These are phyloP conservation scores for Sitta europaea DNA, from an alignment of 2,113 vertebrate species.

Conservation along the genomic window DNA sequence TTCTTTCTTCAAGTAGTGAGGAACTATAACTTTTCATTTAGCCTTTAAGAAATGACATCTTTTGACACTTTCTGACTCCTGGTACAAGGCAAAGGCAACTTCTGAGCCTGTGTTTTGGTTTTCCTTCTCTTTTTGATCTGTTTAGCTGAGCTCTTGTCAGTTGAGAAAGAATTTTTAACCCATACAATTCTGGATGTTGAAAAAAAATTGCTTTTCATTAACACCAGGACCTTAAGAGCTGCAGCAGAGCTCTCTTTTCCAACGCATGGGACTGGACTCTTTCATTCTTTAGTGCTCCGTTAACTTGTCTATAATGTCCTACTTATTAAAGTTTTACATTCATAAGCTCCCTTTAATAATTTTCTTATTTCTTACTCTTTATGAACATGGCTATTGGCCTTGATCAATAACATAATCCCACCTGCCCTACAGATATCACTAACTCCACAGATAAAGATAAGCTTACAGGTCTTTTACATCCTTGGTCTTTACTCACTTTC, in stretches of 20 bases:
- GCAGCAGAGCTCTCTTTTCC: neutral
- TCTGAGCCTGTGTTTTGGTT: constrained; percentile 46
- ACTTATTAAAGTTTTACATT: neutral
- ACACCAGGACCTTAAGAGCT: neutral
- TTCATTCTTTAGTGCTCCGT: neutral
- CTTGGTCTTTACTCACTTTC: neutral
- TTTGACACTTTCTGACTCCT: constrained; percentile 56
- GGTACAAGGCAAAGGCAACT: constrained; percentile 30
- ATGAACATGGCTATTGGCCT: neutral
- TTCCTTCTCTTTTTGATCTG: constrained; percentile 43
- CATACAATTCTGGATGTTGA: constrained; percentile 1
- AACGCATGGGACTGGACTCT: neutral
- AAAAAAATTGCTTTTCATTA: neutral
- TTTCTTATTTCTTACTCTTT: neutral
- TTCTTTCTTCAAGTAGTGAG: constrained; percentile 41
- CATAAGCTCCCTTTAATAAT: neutral
- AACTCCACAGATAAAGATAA: neutral
- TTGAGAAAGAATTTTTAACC: constrained; percentile 50
- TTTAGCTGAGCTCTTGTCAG: constrained; percentile 35
- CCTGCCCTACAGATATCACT: neutral
- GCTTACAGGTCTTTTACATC: neutral
- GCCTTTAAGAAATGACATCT: constrained; percentile 46
- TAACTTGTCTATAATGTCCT: neutral
- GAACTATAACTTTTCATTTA: constrained; percentile 59
- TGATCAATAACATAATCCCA: neutral